These are phyloP conservation scores for Serrognathus titanus DNA, from an alignment of 2,888 invertebrate species.

Conservation along the genomic window DNA sequence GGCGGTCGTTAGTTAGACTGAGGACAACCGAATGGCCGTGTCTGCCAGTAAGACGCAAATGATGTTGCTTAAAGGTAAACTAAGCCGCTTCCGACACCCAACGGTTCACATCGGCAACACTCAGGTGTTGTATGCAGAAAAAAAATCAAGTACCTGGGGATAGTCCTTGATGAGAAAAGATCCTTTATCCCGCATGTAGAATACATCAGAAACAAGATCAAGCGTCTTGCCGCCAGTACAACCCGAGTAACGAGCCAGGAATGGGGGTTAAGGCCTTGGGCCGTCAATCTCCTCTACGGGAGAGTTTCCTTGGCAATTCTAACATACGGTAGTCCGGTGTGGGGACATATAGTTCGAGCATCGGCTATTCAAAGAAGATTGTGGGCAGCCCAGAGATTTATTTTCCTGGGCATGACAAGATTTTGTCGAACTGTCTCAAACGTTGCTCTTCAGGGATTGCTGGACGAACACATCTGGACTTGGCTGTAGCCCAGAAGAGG, in stretches of 20 bases:
- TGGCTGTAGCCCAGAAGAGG: neutral
- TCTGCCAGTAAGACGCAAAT: neutral
- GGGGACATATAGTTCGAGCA: no score
- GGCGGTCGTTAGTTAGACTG: neutral
- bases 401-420: neutral
- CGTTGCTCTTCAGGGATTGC: constrained; percentile 2
- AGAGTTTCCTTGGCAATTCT: no score
- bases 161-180: constrained; percentile 1
- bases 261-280: no score
- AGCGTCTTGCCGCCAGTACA: neutral
- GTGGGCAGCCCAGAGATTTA: neutral
- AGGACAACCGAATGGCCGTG: neutral
- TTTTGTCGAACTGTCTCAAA: no score
- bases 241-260: no score
- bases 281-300: no score
- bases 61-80: constrained; percentile 1
- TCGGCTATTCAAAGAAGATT: neutral
- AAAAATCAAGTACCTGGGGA: constrained; percentile 1
- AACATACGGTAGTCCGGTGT: no score
- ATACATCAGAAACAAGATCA: neutral
- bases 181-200: neutral
- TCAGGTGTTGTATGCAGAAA: neutral
- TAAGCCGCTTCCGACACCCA: neutral
- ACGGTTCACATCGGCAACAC: neutral
- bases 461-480: neutral